These are phyloP conservation scores for Hycleus phaleratus DNA, from an alignment of 1,140 invertebrate species.

Conservation along the genomic window DNA sequence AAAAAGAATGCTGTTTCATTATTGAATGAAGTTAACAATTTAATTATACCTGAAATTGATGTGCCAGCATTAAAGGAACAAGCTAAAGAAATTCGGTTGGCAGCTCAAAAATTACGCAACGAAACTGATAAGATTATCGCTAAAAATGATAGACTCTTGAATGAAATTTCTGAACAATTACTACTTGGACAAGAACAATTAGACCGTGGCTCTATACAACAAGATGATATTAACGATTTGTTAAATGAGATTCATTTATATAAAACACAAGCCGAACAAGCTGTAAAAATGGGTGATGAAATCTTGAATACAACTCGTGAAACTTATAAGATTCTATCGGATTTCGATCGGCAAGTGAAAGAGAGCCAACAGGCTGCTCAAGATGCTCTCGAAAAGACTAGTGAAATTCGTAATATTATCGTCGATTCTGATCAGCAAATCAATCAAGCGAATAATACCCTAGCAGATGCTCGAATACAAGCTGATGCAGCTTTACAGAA, in stretches of 20 bases:
- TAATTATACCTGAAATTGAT: conserved; percentile 68
- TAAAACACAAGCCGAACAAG: conserved; percentile 66
- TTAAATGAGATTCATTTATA: conserved; percentile 63
- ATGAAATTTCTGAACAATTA: conserved; percentile 54
- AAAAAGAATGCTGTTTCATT: conserved; percentile 74
- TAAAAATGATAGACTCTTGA: conserved; percentile 46
- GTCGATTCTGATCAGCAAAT: conserved; percentile 53
- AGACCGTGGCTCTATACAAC: conserved; percentile 47
- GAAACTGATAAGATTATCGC: conserved; percentile 40
- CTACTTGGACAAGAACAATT: conserved; percentile 46
- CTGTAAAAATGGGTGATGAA: conserved; percentile 73
- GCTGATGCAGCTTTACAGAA: conserved; percentile 67
- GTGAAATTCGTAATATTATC: conserved; percentile 48
- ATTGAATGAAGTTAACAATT: conserved; percentile 64
- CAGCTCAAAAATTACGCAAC: conserved; percentile 37
- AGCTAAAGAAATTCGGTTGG: conserved; percentile 52
- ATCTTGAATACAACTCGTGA: conserved; percentile 80
- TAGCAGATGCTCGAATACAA: conserved; percentile 67
- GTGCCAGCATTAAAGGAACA: conserved; percentile 58
- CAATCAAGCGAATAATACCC: conserved; percentile 59
- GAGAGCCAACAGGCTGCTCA: conserved; percentile 62
- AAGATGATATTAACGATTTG: conserved; percentile 56
- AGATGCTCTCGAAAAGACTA: conserved; percentile 53
- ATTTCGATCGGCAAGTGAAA: conserved; percentile 84
- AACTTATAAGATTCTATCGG: conserved; percentile 74